phyloP scores from a whole-genome alignment of 2,888 invertebrate species.

The Rotaria macrura region DNA sequence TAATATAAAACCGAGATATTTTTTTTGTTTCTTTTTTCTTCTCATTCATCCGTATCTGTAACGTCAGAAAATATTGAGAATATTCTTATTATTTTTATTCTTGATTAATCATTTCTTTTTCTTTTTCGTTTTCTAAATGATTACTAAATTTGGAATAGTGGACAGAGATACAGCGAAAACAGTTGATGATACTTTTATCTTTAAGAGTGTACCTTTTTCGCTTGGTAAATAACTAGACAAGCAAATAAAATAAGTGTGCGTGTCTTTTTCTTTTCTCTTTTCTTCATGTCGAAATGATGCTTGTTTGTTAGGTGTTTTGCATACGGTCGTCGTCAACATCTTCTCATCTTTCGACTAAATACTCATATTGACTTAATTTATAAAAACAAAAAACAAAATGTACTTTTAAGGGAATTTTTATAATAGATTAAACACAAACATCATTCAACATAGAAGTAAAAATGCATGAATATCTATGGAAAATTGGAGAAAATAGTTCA shows the following conservation, averaged over 20 bases:
- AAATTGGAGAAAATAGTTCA: neutral
- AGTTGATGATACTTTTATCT: neutral
- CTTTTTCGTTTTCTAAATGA: neutral
- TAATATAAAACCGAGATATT: too few species aligned
- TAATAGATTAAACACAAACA: neutral
- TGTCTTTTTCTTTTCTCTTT: neutral
- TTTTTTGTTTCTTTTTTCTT: neutral
- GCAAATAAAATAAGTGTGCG: neutral
- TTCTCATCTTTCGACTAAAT: neutral
- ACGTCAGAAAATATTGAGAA: neutral
- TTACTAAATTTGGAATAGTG: neutral
- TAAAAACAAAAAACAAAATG: neutral
- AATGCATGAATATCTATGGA: neutral
- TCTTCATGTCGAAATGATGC: neutral
- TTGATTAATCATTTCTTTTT: neutral
- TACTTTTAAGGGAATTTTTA: neutral
- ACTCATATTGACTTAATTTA: neutral
- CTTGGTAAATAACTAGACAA: neutral
- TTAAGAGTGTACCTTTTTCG: neutral
- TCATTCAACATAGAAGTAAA: too few species aligned
- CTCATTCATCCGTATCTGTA: neutral
- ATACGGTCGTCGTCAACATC: neutral
- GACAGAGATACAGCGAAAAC: neutral
- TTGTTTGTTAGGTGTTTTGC: neutral
- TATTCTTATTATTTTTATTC: neutral